A percentile compares a stretch with the other conserved stretches of the same genome.
Conservation (phyloP, 2,113 vertebrate species). For the Mus pahari region DNA sequence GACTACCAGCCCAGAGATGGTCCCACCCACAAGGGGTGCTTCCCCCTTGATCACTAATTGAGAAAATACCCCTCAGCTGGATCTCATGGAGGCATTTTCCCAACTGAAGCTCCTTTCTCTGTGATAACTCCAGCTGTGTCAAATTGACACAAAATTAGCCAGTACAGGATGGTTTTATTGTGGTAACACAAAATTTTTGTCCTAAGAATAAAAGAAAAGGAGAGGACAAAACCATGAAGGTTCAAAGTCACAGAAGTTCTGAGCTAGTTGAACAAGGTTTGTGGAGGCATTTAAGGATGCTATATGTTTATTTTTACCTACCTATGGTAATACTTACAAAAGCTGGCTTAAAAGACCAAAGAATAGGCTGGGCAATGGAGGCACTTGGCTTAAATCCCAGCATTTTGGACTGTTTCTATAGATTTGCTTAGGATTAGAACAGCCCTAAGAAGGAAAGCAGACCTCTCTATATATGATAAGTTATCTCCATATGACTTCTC, state of each 20-base stretch:
- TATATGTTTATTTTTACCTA: background rate
- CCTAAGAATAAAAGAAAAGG: background rate
- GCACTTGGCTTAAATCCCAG: too few species aligned
- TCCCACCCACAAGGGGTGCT: too few species aligned
- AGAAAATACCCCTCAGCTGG: too few species aligned
- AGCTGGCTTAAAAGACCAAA: background rate
- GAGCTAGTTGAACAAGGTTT: background rate
- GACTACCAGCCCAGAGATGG: too few species aligned
- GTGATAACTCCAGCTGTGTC: too few species aligned
- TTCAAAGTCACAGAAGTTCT: background rate
- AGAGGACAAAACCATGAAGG: background rate
- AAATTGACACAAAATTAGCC: too few species aligned
- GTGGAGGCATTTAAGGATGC: background rate
- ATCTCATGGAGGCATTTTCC: too few species aligned
- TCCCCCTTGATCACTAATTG: too few species aligned
- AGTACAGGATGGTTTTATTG: background rate
- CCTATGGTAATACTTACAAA: background rate
- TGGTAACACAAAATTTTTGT: background rate
- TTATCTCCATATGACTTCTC: background rate
- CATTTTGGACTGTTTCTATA: background rate
- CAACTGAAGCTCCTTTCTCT: too few species aligned
- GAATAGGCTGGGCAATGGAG: background rate
- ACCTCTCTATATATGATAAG: background rate
- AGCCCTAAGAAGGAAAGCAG: background rate
- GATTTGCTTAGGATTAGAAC: background rate